These are phyloP conservation scores for Drosophila setosimentum DNA, from an alignment of 2,888 invertebrate species.

Conservation along the genomic window DNA sequence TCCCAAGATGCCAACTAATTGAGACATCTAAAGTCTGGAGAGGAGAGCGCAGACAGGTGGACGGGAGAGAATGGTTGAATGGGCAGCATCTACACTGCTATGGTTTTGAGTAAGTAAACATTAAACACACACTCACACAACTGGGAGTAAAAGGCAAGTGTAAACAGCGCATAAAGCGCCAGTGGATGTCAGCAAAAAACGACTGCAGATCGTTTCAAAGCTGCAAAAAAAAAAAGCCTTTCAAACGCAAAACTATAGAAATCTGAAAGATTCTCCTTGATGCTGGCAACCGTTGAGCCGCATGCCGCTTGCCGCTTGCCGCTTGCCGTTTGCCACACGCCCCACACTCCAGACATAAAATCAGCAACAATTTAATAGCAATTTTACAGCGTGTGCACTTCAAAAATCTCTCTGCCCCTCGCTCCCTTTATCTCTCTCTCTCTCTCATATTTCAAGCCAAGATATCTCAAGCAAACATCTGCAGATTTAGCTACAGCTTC, in stretches of 20 bases:
- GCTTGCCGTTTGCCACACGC: neutral
- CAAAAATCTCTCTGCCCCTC: neutral
- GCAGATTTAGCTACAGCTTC: slow-evolving; percentile 6
- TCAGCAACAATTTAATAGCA: slow-evolving; percentile 80
- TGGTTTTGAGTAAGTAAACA: neutral
- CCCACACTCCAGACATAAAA: slow-evolving; percentile 53
- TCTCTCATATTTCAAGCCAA: neutral
- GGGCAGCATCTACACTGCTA: neutral
- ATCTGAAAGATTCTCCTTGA: slow-evolving; percentile 26
- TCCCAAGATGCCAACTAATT: slow-evolving; percentile 66
- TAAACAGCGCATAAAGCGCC: slow-evolving; percentile 71
- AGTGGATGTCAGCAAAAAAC: slow-evolving; percentile 56
- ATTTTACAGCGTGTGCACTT: slow-evolving; percentile 71
- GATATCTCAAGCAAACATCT: slow-evolving; percentile 2
- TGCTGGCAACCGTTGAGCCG: slow-evolving; percentile 1
- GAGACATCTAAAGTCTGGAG: slow-evolving; percentile 62
- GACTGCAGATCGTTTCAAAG: slow-evolving; percentile 4
- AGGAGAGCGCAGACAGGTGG: neutral
- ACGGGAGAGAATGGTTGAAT: slow-evolving; percentile 1
- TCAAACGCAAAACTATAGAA: slow-evolving; percentile 16
- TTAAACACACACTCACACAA: slow-evolving; percentile 46
- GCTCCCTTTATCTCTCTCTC: too few species aligned
- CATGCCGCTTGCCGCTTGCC: neutral
- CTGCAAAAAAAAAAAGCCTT: slow-evolving; percentile 1
- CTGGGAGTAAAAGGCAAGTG: slow-evolving; percentile 52